These are phyloP conservation scores for Orchesella cincta DNA, from an alignment of 1,140 invertebrate species.

Conservation along the genomic window DNA sequence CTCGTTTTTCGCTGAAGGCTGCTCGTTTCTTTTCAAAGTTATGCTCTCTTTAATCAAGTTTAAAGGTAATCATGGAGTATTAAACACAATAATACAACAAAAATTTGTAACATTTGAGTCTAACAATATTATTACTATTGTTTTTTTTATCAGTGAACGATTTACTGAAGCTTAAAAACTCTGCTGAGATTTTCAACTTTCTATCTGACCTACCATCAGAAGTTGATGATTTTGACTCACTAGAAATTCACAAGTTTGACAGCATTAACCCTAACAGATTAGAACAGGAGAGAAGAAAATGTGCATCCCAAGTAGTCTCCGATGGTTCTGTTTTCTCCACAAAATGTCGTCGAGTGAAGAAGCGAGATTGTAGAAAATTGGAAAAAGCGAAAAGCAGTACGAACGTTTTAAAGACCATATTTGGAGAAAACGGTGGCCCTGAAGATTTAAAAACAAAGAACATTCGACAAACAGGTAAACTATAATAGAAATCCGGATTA, in stretches of 20 bases:
- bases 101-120: not conserved
- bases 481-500: not conserved
- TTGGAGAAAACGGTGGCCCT: slow-evolving; percentile 71
- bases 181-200: slow-evolving; percentile 95
- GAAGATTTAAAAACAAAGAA: slow-evolving; percentile 94
- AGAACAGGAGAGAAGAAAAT: slow-evolving; percentile 41
- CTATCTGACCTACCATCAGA: slow-evolving; percentile 91
- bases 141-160: slow-evolving; percentile 68
- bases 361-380: slow-evolving; percentile 54
- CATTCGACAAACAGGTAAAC: slow-evolving; percentile 83
- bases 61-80: slow-evolving; percentile 62
- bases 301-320: slow-evolving; percentile 34
- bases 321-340: slow-evolving; percentile 41
- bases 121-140: slow-evolving; percentile 34
- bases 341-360: slow-evolving; percentile 77
- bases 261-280: slow-evolving; percentile 40
- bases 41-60: slow-evolving; percentile 93
- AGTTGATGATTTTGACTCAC: slow-evolving; percentile 80
- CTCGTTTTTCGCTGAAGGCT: slow-evolving; percentile 93
- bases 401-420: slow-evolving; percentile 56
- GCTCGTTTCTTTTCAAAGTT: slow-evolving; percentile 93
- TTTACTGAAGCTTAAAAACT: slow-evolving; percentile 80
- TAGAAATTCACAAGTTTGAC: slow-evolving; percentile 42
- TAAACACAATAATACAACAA: not conserved
- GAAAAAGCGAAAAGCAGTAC: slow-evolving; percentile 31